Evolutionary conservation across 2,888 invertebrate species (phyloP).

Genomic region (Ganaspis brasiliensis): DNA sequence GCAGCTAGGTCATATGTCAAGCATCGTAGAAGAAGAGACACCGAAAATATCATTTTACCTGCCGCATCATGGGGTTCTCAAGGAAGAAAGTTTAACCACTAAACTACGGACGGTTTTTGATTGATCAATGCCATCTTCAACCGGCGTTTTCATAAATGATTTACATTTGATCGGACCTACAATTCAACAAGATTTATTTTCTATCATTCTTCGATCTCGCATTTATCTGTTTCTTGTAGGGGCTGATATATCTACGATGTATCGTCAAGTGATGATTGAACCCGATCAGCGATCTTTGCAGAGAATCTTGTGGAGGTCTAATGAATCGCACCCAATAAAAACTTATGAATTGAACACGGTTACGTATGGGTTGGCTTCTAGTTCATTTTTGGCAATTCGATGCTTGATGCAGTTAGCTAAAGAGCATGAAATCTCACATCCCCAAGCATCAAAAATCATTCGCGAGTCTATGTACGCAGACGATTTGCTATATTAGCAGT

Average conservation of each 20-base stretch:
- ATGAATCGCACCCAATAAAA: slow-evolving; percentile 36
- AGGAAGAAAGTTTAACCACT: slow-evolving; percentile 43
- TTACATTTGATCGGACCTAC: slow-evolving; percentile 60
- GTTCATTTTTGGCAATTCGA: slow-evolving; percentile 61
- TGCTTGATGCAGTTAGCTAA: slow-evolving; percentile 60
- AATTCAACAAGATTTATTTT: slow-evolving; percentile 57
- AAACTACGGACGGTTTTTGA: slow-evolving; percentile 62
- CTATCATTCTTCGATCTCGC: slow-evolving; percentile 60
- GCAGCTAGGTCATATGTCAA: slow-evolving; percentile 41
- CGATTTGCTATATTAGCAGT: slow-evolving; percentile 58
- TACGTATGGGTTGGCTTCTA: slow-evolving; percentile 63
- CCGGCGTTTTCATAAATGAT: slow-evolving; percentile 64
- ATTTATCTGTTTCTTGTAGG: slow-evolving; percentile 56
- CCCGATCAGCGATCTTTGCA: slow-evolving; percentile 59
- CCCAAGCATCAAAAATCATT: slow-evolving; percentile 51
- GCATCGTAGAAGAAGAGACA: background rate
- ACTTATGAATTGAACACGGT: slow-evolving; percentile 57
- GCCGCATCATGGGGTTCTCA: slow-evolving; percentile 45
- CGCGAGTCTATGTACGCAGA: slow-evolving; percentile 64
- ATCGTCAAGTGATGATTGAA: slow-evolving; percentile 54
- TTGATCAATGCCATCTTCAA: slow-evolving; percentile 61
- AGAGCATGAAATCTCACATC: slow-evolving; percentile 49
- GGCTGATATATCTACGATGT: slow-evolving; percentile 70
- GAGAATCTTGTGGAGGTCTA: slow-evolving; percentile 65
- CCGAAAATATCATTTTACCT: slow-evolving; percentile 24